These are phyloP conservation scores for Noctua pronuba DNA, from an alignment of 2,888 invertebrate genomes.

Conservation along the genomic window DNA sequence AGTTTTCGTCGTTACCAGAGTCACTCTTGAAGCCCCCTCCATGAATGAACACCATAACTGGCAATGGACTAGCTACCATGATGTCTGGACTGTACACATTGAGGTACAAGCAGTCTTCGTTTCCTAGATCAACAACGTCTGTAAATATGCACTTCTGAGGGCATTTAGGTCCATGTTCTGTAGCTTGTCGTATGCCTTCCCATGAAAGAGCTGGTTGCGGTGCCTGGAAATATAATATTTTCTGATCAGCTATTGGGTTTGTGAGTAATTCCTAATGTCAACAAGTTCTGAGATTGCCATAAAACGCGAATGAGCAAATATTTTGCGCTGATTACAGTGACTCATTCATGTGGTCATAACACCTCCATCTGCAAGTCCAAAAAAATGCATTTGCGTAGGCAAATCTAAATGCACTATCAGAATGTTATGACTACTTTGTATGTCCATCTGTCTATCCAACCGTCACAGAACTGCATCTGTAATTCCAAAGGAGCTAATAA, in stretches of 20 bases:
- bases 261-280: neutral
- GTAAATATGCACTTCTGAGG: conserved; percentile 72
- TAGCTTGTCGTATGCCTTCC: neutral
- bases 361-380: neutral
- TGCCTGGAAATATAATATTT: conserved; percentile 67
- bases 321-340: neutral
- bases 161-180: conserved; percentile 66
- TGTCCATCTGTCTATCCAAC: neutral
- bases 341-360: neutral
- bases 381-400: neutral
- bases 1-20: conserved; percentile 71
- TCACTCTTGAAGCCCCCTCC: conserved; percentile 77
- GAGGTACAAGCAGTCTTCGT: conserved; percentile 77
- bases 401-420: neutral
- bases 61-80: conserved; percentile 59
- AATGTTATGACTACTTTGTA: neutral
- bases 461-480: neutral
- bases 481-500: neutral
- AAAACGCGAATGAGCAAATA: conserved; percentile 1
- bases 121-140: conserved; percentile 63
- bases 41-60: conserved; percentile 80
- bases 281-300: conserved; percentile 18
- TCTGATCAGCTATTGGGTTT: neutral
- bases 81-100: conserved; percentile 77
- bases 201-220: neutral